Conservation (phyloP, 2,113 vertebrate species). For the Prolemur simus region DNA sequence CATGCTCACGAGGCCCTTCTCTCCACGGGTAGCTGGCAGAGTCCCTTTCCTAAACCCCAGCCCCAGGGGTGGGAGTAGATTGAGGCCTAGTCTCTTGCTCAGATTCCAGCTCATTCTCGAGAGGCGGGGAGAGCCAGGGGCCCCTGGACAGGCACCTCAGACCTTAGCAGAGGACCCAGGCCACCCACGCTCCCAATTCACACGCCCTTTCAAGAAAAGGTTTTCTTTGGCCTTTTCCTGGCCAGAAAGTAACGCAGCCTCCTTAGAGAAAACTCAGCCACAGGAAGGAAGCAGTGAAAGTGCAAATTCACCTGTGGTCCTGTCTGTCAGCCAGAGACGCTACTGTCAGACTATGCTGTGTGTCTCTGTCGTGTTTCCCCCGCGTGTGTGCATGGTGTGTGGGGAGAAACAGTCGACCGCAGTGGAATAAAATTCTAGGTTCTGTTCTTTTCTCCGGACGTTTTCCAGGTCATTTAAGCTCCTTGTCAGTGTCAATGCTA, state of each 20-base stretch:
- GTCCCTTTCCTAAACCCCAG: neutral
- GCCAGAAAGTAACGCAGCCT: neutral
- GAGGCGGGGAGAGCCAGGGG: neutral
- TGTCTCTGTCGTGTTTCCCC: neutral
- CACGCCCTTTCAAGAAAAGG: neutral
- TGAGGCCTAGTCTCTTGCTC: neutral
- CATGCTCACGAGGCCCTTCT: neutral
- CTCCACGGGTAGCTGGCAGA: neutral
- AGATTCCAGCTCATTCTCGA: neutral
- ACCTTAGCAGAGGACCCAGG: neutral
- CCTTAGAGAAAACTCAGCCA: neutral
- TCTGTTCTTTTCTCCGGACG: neutral
- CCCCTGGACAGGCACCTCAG: neutral
- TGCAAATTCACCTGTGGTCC: too few species aligned
- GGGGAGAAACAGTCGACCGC: neutral
- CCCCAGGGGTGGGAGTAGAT: neutral
- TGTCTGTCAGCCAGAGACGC: neutral
- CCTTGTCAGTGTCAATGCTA: neutral
- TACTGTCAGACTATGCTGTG: neutral
- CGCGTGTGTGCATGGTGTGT: neutral
- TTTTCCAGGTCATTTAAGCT: neutral
- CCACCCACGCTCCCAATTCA: neutral
- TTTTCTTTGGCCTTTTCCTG: neutral
- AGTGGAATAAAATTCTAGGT: neutral
- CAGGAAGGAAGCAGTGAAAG: neutral